These are phyloP conservation scores for Aviceda subcristata DNA, from an alignment of 2,113 vertebrate genomes.

Conservation along the genomic window DNA sequence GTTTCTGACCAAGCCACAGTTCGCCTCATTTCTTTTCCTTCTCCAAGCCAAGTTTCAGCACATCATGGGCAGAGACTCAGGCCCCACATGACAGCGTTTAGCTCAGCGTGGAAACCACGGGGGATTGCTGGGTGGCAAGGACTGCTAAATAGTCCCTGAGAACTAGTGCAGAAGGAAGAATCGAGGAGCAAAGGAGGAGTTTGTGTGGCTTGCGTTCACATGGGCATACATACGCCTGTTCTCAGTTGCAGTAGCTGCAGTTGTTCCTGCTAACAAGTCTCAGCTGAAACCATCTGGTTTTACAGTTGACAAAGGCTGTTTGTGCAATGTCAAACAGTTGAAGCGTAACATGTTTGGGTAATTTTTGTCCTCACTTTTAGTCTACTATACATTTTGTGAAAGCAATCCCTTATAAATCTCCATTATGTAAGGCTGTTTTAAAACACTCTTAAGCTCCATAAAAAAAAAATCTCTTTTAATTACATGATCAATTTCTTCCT, in stretches of 20 bases:
- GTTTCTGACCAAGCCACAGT: not conserved
- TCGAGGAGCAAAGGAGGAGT: not conserved
- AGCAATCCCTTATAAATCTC: not conserved
- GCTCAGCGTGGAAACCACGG: not conserved
- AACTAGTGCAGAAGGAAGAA: not conserved
- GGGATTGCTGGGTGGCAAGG: not conserved
- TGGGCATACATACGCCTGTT: not conserved
- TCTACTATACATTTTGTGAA: not conserved
- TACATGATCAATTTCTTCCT: not conserved
- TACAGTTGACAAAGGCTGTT: not conserved
- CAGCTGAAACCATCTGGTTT: not conserved
- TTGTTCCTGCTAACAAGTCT: not conserved
- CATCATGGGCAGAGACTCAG: not conserved
- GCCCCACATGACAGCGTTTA: not conserved
- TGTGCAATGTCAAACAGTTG: not conserved
- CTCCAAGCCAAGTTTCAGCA: not conserved
- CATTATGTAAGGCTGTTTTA: not conserved
- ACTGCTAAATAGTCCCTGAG: not conserved
- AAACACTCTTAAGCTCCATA: not conserved
- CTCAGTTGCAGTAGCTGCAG: not conserved
- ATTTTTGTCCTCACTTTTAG: not conserved
- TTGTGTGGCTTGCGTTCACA: not conserved
- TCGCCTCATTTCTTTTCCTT: not conserved
- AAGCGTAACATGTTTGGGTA: not conserved
- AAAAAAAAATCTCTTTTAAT: not conserved